Evolutionary conservation across 2,888 invertebrate species (phyloP), one percentile per base, ranked within the genome.

Genomic region (Cyrtodaria siliqua): DNA sequence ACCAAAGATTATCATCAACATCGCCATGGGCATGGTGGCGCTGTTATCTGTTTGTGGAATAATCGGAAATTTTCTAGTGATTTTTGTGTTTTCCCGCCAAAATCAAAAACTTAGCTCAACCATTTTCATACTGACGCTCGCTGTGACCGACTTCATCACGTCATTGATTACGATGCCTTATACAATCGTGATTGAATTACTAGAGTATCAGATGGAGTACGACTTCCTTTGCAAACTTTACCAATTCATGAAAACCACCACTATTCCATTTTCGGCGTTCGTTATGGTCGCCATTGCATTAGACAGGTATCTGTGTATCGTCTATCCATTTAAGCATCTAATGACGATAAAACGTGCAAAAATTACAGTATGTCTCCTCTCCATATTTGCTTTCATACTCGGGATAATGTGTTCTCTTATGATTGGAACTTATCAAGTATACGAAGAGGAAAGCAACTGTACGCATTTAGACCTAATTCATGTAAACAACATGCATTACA

Each of bases 61-160:
- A 3, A 72, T 85, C 4, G 90, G 90, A 8, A 90, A 90, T 64
- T 84, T 85, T 18, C 70, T 90, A 9, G 90, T 89, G 6, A 76
- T 90, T 12, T 88, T 87, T 73, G 89, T 88, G n/a, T 90, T 90
- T 73, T 80, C 86, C 8, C 78, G 80, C 18, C 80, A 79, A 50
- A 80, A 77, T 26, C 89, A 91, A 75, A 89, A 85, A 50, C 83
- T 87, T 57, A 90, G 90, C 18, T 91, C 92, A n/a, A 91, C 92
- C 3, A 86, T 91, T 18, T 91, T 91, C 69, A 92, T 92, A 49
- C 74, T 91, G 14, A 88, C 89, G 1, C 61, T 91, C n/a, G 91
- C 91, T 3, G 89, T 87, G 9, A 90, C 89, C 0, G 91, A 91
- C 63, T 89, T 91, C 44, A 83, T 86, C 6, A 87, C 91, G 1